These are phyloP conservation scores for Mamestra configurata DNA, from an alignment of 1,140 invertebrate genomes.

Conservation along the genomic window DNA sequence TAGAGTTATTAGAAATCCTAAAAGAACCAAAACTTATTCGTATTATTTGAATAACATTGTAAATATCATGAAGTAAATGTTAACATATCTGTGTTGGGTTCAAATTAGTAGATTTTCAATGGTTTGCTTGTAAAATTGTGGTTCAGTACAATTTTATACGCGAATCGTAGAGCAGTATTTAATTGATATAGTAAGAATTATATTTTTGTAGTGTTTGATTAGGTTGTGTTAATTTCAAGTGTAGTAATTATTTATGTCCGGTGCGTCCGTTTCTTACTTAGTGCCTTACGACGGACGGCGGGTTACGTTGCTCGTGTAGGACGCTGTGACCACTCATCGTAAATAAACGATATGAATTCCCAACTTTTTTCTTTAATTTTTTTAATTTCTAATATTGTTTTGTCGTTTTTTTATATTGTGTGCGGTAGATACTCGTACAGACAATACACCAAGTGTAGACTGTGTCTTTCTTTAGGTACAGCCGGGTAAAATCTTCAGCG, in stretches of 20 bases:
- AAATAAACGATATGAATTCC: conserved; percentile 62
- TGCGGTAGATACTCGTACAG: too few relatives aligned
- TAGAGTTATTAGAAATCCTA: conserved; percentile 50
- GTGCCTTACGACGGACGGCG: conserved; percentile 81
- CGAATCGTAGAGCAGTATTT: conserved; percentile 49
- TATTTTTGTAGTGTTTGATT: conserved; percentile 72
- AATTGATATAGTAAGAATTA: conserved; percentile 59
- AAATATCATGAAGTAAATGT: conserved; percentile 70
- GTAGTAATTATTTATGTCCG: conserved; percentile 62
- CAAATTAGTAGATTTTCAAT: conserved; percentile 53
- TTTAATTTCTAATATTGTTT: too few relatives aligned
- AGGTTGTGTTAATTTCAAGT: conserved; percentile 51
- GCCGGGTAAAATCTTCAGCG: too few relatives aligned
- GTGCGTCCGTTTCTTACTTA: conserved; percentile 76
- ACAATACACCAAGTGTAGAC: too few relatives aligned
- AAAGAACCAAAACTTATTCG: conserved; percentile 64
- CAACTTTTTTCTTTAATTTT: background rate
- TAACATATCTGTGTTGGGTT: conserved; percentile 74
- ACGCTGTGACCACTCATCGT: conserved; percentile 71
- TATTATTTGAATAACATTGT: conserved; percentile 60
- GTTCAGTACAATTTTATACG: conserved; percentile 1
- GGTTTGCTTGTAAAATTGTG: conserved; percentile 38
- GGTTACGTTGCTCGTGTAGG: conserved; percentile 78
- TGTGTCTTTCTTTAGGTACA: too few relatives aligned
- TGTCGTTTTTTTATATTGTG: too few relatives aligned